A percentile compares a stretch with the other conserved stretches of the same genome.
Evolutionary conservation across 2,113 vertebrate species (phyloP).

Genomic region (Orthonyx spaldingii): DNA sequence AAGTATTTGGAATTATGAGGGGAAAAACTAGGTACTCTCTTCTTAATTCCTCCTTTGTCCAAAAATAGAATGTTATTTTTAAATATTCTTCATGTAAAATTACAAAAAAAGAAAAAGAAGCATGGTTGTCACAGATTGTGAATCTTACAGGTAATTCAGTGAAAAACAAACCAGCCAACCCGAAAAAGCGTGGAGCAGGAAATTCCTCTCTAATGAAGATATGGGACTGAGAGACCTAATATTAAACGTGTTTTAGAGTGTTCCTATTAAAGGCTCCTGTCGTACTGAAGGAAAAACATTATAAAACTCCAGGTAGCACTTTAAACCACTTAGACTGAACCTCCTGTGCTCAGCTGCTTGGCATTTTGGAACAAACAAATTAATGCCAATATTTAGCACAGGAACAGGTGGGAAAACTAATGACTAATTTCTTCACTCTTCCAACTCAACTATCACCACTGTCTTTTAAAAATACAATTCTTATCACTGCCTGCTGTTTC

Average conservation of each 20-base stretch:
- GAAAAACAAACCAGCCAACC: neutral
- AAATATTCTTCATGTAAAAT: neutral
- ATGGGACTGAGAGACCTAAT: neutral
- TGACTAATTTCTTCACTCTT: slow-evolving; percentile 47
- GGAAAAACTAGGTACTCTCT: neutral
- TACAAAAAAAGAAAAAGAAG: neutral
- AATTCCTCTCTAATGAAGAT: neutral
- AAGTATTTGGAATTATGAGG: neutral
- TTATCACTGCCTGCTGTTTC: slow-evolving; percentile 5
- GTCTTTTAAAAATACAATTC: slow-evolving; percentile 24
- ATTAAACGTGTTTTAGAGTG: neutral
- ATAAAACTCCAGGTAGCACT: slow-evolving; percentile 5
- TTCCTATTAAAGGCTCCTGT: neutral
- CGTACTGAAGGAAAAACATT: neutral
- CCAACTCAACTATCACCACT: neutral
- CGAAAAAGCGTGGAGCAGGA: neutral
- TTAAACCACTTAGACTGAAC: slow-evolving; percentile 19
- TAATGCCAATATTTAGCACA: slow-evolving; percentile 43
- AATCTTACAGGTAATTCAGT: neutral
- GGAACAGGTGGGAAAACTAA: slow-evolving; percentile 31
- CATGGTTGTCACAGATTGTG: fast-evolving
- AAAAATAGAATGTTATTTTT: neutral
- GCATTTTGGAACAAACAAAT: slow-evolving; percentile 30
- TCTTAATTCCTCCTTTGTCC: neutral
- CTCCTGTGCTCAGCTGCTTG: neutral